These are phyloP conservation scores for Caerostris darwini DNA, from an alignment of 1,140 invertebrate species.

Conservation along the genomic window DNA sequence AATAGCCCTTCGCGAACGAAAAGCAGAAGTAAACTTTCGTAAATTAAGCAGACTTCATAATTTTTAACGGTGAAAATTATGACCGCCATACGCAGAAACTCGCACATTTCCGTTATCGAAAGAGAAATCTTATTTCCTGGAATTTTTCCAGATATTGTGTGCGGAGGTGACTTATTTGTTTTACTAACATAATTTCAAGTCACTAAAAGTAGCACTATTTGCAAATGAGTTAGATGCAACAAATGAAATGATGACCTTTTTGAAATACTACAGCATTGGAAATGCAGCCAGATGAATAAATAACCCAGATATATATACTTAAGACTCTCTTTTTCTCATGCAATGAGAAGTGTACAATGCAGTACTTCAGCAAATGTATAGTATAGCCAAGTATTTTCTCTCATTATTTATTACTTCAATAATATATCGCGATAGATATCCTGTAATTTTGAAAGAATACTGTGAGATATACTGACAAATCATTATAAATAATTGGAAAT, in stretches of 20 bases:
- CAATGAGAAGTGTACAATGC: no score
- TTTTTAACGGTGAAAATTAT: neutral
- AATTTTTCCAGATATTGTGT: constrained; percentile 70
- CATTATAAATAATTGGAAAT: no score
- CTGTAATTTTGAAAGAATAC: no score
- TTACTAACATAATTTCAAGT: constrained; percentile 41
- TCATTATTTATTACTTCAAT: no score
- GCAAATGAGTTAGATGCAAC: neutral
- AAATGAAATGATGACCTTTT: constrained; percentile 22
- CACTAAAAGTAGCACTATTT: neutral
- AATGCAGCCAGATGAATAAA: no score
- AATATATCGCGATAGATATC: no score
- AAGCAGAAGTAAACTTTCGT: neutral
- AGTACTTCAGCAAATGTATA: no score
- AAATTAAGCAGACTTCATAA: constrained; percentile 23
- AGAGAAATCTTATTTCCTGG: constrained; percentile 20
- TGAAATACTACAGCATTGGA: constrained; percentile 1
- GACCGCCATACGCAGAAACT: neutral
- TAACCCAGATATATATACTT: no score
- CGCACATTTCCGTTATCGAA: neutral
- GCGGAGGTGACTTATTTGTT: constrained; percentile 28
- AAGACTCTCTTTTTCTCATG: no score
- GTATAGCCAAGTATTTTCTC: no score
- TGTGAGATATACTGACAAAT: no score
- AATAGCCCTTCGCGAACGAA: neutral